phyloP scores from a whole-genome alignment of 2,888 invertebrate genomes.

The Agonopterix subpropinquella region DNA sequence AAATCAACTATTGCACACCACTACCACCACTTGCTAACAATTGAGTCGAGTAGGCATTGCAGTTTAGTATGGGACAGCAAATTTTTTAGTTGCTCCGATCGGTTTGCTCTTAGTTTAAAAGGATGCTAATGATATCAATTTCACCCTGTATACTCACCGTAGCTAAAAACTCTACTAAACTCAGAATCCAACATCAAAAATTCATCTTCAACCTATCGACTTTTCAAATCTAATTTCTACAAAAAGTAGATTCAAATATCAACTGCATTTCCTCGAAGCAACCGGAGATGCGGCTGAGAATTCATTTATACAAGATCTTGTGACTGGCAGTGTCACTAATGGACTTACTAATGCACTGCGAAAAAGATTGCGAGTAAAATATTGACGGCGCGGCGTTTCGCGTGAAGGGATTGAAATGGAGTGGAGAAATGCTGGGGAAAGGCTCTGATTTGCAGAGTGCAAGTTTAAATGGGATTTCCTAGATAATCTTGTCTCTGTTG shows the following conservation, averaged over 20 bases:
- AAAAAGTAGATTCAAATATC: not conserved
- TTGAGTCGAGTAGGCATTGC: too few species aligned
- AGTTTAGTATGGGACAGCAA: too few species aligned
- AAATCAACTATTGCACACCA: too few species aligned
- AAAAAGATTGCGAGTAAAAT: conserved; percentile 3
- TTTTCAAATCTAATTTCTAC: not conserved
- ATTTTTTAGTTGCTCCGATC: too few species aligned
- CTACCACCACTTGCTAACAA: too few species aligned
- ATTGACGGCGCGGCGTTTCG: not conserved
- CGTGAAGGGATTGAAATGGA: conserved; percentile 5
- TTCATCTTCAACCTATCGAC: not conserved
- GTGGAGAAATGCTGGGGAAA: conserved; percentile 1
- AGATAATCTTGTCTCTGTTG: too few species aligned
- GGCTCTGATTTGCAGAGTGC: conserved; percentile 1
- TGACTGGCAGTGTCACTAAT: conserved; percentile 38
- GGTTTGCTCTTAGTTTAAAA: too few species aligned
- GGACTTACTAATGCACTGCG: conserved; percentile 19
- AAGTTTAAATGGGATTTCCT: too few species aligned
- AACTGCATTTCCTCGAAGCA: conserved; percentile 17
- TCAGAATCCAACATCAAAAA: too few species aligned
- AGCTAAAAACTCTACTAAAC: too few species aligned
- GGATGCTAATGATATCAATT: too few species aligned
- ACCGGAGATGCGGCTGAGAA: conserved; percentile 27
- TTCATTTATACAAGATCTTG: conserved; percentile 40
- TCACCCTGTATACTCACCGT: too few species aligned